phyloP scores from a whole-genome alignment of 2,113 vertebrate species.

The Arenaria interpres region DNA sequence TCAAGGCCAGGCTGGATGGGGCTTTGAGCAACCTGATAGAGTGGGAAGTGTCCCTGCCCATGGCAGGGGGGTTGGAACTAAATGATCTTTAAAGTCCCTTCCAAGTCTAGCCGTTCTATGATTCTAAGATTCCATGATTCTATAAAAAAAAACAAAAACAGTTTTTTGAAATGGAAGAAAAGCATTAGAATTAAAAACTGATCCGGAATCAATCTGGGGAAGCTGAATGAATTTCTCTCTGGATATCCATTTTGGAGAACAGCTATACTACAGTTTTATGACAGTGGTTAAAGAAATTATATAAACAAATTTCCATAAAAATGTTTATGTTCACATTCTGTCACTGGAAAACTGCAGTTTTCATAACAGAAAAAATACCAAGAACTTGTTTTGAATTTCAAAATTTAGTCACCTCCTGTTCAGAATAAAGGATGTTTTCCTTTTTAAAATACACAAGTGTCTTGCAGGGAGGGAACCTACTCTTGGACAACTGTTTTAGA shows the following conservation, averaged over 20 bases:
- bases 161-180: neutral
- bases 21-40: neutral
- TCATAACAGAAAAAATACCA: neutral
- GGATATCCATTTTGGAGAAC: neutral
- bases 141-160: neutral
- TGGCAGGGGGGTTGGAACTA: neutral
- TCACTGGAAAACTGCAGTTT: neutral
- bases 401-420: neutral
- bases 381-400: neutral
- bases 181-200: neutral
- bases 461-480: neutral
- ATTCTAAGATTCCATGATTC: neutral
- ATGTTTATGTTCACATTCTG: neutral
- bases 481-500: neutral
- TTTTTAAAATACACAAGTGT: neutral
- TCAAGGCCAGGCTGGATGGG: neutral
- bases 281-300: neutral
- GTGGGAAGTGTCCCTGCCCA: neutral
- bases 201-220: neutral
- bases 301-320: neutral
- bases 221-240: neutral
- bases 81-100: neutral
- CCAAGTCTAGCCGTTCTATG: neutral
- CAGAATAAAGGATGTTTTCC: neutral
- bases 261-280: neutral